Evolutionary conservation across 2,113 vertebrate species (phyloP), one percentile per base, ranked within the genome.

Genomic region (Saccopteryx bilineata): DNA sequence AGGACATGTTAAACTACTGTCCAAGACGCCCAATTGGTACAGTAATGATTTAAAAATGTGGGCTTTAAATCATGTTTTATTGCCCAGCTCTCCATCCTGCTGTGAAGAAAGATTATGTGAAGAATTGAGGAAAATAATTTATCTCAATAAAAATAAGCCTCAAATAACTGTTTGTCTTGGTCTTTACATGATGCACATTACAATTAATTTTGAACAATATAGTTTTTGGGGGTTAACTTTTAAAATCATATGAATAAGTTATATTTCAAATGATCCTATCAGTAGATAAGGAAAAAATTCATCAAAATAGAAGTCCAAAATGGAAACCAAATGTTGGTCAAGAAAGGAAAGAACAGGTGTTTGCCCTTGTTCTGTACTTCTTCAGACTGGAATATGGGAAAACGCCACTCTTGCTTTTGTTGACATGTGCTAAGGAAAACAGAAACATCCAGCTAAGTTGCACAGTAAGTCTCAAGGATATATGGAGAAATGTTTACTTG

Each of bases 111-210:
- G 23, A 10, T 24, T 13, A 17, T 71, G 13, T 84, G 50, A 87
- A 66, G 6, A 52, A 24, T n/a, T 33, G 63, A 48, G 9, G 11
- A 87, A n/a, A 90, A 21, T 14, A 88, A 58, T 8, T 21, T 2
- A 48, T 56, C n/a, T 61, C 63, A 50, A 71, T 1, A 86, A 48
- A 7, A 39, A 79, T 3, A 90, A 61, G 9, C 6, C 7, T 9
- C 19, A 72, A 91, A 48, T 46, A 74, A 31, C 93, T 98, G 95
- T 97, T 84, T 95, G 93, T 60, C 50, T 97, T 96, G 96, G 85
- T 93, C 94, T 97, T 82, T 96, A 96, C 26, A 92, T 96, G 39
- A 94, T 95, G 79, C 80, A 96, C 81, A 94, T 86, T 93, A 87
- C 79, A 92, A 96, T 84, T 39, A 50, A 69, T 86, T 91, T 93